phyloP scores from a whole-genome alignment of 2,888 invertebrate genomes.

The Papilio gigon region DNA sequence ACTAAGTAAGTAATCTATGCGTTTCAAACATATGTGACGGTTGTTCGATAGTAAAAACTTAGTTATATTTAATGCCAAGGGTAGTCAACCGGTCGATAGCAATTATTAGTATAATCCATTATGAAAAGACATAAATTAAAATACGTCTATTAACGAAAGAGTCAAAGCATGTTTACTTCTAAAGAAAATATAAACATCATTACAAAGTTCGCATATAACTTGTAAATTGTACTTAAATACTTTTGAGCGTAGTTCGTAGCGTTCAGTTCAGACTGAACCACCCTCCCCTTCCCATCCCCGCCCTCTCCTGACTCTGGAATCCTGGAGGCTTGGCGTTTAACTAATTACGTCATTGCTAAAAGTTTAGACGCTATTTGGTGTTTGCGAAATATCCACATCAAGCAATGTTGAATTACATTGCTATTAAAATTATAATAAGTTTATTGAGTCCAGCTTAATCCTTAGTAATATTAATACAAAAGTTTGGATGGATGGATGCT shows the following conservation, averaged over 20 bases:
- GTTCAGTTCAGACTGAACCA: neutral
- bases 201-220: conserved; percentile 1
- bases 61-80: no score
- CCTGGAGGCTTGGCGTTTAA: neutral
- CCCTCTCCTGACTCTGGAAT: neutral
- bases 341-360: conserved; percentile 5
- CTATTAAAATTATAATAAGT: neutral
- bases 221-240: conserved; percentile 12
- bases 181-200: neutral
- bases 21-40: no score
- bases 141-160: no score
- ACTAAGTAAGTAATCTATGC: no score
- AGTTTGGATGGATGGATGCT: no score
- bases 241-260: conserved; percentile 5
- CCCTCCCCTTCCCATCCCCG: neutral
- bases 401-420: neutral
- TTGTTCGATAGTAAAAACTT: no score
- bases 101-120: no score
- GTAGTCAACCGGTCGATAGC: no score
- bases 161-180: no score
- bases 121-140: no score
- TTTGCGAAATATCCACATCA: neutral
- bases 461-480: no score
- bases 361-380: conserved; percentile 2
- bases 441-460: no score